Evolutionary conservation across 1,140 invertebrate genomes (phyloP), one percentile per base, ranked within the genome.

Genomic region (Drosophila lacertosa): DNA sequence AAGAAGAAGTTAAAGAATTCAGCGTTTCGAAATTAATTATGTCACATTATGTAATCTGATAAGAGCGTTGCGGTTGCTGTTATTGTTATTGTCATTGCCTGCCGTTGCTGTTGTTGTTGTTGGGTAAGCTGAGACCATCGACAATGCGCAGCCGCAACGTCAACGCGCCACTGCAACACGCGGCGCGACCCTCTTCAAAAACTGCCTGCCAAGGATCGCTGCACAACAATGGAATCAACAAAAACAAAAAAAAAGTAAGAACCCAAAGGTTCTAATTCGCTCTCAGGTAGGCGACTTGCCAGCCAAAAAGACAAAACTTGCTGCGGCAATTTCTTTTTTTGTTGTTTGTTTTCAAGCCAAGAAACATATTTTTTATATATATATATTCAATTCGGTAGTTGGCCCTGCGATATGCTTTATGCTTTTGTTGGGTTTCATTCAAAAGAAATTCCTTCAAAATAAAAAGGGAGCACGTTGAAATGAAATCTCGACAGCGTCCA

Each of bases 31-130:
- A 89, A 90, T 88, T 90, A 88, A 90, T 90, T 90, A 90, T 90
- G 82, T 90, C 88, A 90, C 82, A 90, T 90, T 90, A 90, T 83
- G 88, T 90, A 90, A 90, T 90, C 89, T 88, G 88, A 90, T 90
- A 89, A 88, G 78, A 65, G 63, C 40, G 37, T 50, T 77, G 77
- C 54, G 78, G 66, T 76, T 68, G 54, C 64, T 40, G 62, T 45
- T 16, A 32, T 44, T 24, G 32, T 42, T 35, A 40, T 60, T 53
- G 37, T 39, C 39, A 44, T 54, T 63, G 59, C 16, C 15, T 29
- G 39, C 15, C 29, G 65, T 39, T n/a, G 18, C 10, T 57, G 44
- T 48, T 65, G 42, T 48, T 66, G 53, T 24, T 35, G 51, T 50
- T 64, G 40, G 20, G 60, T 65, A 67, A 62, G 39, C 44, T 20